These are phyloP conservation scores for Hypercompe scribonia DNA, from an alignment of 2,888 invertebrate genomes.

Conservation along the genomic window DNA sequence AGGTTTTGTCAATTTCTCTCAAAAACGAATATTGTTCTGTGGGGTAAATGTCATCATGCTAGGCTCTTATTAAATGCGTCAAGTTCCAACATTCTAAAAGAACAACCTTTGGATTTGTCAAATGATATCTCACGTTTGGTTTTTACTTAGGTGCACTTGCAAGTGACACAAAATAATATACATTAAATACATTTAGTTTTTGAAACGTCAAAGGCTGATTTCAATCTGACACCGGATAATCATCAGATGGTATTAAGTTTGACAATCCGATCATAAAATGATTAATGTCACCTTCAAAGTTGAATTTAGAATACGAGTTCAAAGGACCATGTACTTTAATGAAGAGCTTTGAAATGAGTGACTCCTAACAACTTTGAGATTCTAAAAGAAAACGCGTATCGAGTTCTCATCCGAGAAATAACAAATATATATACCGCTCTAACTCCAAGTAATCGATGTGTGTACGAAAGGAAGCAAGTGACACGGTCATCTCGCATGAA, in stretches of 20 bases:
- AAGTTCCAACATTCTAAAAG: no score
- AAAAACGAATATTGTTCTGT: no score
- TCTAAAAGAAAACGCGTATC: neutral
- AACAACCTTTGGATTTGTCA: no score
- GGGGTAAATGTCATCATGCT: no score
- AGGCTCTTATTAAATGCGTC: no score
- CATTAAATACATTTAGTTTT: neutral
- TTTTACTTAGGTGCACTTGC: no score
- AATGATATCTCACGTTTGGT: no score
- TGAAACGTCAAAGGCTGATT: neutral
- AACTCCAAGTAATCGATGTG: slow-evolving; percentile 18
- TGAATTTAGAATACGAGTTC: neutral
- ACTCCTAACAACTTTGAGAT: neutral
- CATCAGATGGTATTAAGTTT: neutral
- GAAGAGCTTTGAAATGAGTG: neutral
- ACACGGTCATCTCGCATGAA: slow-evolving; percentile 61
- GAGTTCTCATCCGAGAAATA: slow-evolving; percentile 4
- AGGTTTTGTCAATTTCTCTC: neutral
- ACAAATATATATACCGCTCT: neutral
- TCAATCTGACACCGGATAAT: neutral
- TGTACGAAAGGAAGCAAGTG: slow-evolving; percentile 42
- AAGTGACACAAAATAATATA: neutral
- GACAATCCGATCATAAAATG: no score
- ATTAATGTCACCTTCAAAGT: neutral
- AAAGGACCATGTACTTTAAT: neutral